Evolutionary conservation across 2,797 vertebrate species (phyloP), one percentile per base, ranked within the genome.

Genomic region (Microtus californicus): DNA sequence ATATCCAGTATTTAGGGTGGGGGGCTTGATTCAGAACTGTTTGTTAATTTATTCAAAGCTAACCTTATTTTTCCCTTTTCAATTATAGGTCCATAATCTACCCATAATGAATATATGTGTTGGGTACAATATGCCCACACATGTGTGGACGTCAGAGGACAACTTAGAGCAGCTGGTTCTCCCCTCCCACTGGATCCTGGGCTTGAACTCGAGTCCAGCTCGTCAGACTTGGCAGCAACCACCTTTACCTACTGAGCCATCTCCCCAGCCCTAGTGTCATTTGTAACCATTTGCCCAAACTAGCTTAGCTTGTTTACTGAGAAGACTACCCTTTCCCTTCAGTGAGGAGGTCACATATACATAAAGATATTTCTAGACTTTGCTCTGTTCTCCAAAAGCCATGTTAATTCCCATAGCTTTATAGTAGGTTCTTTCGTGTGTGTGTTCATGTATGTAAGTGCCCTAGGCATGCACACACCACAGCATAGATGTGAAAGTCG

Each of bases 21-120:
- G 65, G 40, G 48, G 87, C 56, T 79, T 71, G 21, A 73, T 83
- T 92, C 89, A 93, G 91, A 90, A 73, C 40, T 37, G 10, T 56
- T 87, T 59, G 77, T 89, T 85, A 91, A 82, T 67, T 34, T 77
- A 48, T 48, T 25, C 82, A 63, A 88, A 45, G 45, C 77, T 51
- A 69, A n/a, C 40, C 86, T 81, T 51, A 56, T 43, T 21, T 67
- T 81, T 15, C 9, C 31, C 7, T 23, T 88, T 83, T 87, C 77
- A 61, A 17, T 1, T 61, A 17, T 54, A 12, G 40, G 29, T 29
- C 15, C 61, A 6, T 54, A 61, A 71, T 69, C 45, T 56, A 29
- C 63, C 74, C 29, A 13, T 14, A 78, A 51, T n/a, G 76, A 61
- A 23, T 48, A 71, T 91, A 40, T 91, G 40, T 13, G 3, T 45